Base-by-base conservation (phyloP, 2,888 invertebrate species). In the Cephus spinipes region DNA sequence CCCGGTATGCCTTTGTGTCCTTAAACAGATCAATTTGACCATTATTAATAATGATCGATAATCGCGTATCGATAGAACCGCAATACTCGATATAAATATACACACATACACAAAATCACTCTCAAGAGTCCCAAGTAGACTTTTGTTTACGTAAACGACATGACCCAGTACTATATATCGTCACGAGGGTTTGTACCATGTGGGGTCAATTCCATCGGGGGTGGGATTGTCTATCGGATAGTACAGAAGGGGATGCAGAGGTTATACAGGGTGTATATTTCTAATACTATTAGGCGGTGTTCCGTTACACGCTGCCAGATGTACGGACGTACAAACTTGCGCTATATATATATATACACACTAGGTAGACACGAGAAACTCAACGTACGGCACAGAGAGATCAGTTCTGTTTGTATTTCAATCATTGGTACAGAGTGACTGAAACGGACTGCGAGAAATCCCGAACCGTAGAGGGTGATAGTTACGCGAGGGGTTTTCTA, bases 231-330 rank as follows among this genome's bases (percentile, higher is more conserved):
- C 55, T 55, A 23, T 55, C 23, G 55, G 71, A 33, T 12, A 33
- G 71, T 71, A 12, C 35, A 12, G 35, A 34, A 34, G 35, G 35
- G 71, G 71, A 33, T 12, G 74, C 69, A 71, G 40, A 23, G 55
- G 69, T 69, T 36, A 36, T 74, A 33, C 33, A 36, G 77, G 69
- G 76, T 69, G 80, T 89, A 88, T 85, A 88, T 89, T 90, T 89
- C 90, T 91, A 91, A 91, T 91, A 88, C 89, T 90, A 91, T 91
- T 91, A 91, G 88, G 83, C 86, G 89, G 91, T 91, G 89, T 91
- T 90, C 90, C 88, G 89, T 91, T 91, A 91, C 91, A 88, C 89
- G 87, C 86, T 86, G 90, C 91, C 91, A 91, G 91, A 91, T 91
- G 91, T 90, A 90, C 89, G 85, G 82, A 87, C 84, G 83, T 82